These are phyloP conservation scores for Oncorhynchus tshawytscha DNA, from an alignment of 2,113 vertebrate genomes.

Conservation along the genomic window DNA sequence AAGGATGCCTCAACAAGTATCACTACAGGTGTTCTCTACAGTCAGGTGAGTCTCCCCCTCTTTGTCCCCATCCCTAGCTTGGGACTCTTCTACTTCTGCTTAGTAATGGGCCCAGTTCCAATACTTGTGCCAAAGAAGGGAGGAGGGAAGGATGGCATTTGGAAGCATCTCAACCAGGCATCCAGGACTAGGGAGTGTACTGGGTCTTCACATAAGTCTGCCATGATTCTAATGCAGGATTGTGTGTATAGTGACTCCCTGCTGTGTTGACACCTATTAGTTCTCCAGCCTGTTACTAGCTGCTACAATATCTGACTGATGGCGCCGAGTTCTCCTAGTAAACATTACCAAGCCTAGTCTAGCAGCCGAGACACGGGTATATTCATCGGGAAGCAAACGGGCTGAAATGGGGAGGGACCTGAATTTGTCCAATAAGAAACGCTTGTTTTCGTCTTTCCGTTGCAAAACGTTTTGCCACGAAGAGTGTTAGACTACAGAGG, in stretches of 20 bases:
- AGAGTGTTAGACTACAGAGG: too few species aligned
- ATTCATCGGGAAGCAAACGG: too few species aligned
- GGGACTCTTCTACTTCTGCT: too few species aligned
- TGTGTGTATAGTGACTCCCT: background rate
- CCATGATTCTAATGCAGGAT: background rate
- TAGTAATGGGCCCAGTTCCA: too few species aligned
- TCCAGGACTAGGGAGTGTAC: background rate
- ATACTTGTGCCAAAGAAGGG: too few species aligned
- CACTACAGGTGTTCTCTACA: slow-evolving; percentile 77
- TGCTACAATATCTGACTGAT: background rate
- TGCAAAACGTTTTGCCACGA: too few species aligned
- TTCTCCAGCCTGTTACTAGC: background rate
- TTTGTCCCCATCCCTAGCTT: too few species aligned
- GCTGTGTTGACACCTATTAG: background rate
- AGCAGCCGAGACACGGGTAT: too few species aligned
- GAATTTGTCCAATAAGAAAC: too few species aligned
- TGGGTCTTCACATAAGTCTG: background rate
- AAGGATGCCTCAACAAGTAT: slow-evolving; percentile 75
- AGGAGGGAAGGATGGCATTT: background rate
- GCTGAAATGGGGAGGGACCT: too few species aligned
- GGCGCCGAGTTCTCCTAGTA: background rate
- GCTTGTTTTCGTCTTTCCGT: too few species aligned
- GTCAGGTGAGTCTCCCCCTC: slow-evolving; percentile 64
- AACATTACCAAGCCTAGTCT: slow-evolving; percentile 23
- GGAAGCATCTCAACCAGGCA: background rate